Evolutionary conservation across 1,140 invertebrate genomes (phyloP).

Genomic region (Hormaphis cornu): DNA sequence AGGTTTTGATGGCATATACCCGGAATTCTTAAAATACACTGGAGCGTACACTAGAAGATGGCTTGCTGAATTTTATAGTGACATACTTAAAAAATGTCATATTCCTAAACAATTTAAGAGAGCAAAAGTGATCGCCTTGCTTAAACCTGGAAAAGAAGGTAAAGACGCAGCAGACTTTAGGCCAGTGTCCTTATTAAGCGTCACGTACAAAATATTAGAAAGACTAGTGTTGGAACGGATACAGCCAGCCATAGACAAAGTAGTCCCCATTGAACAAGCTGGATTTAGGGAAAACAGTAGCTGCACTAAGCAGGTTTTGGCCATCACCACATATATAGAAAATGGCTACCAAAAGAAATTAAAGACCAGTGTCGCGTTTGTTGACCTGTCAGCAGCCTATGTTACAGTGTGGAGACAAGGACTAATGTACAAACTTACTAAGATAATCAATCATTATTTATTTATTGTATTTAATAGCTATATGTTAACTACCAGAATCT

Average conservation of each 20-base stretch:
- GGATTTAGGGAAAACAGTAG: background rate
- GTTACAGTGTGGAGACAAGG: too few species aligned
- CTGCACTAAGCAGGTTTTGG: background rate
- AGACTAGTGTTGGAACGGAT: background rate
- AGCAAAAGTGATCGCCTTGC: too few species aligned
- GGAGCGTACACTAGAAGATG: background rate
- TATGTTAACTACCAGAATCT: too few species aligned
- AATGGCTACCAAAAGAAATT: background rate
- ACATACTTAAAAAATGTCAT: background rate
- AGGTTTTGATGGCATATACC: constrained; percentile 28
- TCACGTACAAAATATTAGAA: background rate
- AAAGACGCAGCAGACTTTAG: background rate
- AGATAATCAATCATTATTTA: too few species aligned
- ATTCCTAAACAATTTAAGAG: constrained; percentile 1
- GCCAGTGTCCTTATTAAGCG: background rate
- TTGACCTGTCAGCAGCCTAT: background rate
- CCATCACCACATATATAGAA: background rate
- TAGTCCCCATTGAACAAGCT: constrained; percentile 31
- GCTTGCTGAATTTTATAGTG: constrained; percentile 8
- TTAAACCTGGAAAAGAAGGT: background rate
- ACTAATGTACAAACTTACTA: too few species aligned
- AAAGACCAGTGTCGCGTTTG: background rate
- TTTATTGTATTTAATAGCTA: too few species aligned
- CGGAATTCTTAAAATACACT: constrained; percentile 27
- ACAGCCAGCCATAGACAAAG: background rate